A percentile compares a stretch with the other conserved stretches of the same genome.
phyloP scores from a whole-genome alignment of 2,797 vertebrate genomes.

The Sphenodon punctatus region DNA sequence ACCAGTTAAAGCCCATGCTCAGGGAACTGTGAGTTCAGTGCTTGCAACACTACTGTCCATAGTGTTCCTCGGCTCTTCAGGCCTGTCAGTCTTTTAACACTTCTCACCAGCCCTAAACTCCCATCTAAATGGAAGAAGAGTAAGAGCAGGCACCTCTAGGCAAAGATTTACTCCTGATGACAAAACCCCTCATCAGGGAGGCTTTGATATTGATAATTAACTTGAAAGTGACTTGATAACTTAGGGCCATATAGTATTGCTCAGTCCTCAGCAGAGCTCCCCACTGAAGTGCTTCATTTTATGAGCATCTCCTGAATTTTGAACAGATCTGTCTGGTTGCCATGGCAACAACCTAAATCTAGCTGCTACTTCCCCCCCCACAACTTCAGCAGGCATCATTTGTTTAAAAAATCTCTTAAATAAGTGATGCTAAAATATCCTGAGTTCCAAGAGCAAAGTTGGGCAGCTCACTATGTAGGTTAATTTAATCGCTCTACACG shows the following conservation, averaged over 20 bases:
- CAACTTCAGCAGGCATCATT: constrained; percentile 43
- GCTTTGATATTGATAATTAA: constrained; percentile 50
- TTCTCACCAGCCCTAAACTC: neutral
- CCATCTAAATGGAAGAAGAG: neutral
- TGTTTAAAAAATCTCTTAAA: constrained; percentile 50
- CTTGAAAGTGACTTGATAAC: constrained; percentile 53
- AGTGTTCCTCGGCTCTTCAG: neutral
- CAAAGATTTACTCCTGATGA: neutral
- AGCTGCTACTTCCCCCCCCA: constrained; percentile 41
- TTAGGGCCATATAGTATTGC: constrained; percentile 14
- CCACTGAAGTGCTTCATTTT: constrained; percentile 11
- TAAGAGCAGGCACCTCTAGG: neutral
- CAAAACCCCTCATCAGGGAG: constrained; percentile 18
- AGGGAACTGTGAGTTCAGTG: neutral
- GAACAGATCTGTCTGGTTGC: constrained; percentile 51
- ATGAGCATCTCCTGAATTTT: constrained; percentile 47
- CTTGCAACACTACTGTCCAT: neutral
- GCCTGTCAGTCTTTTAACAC: neutral
- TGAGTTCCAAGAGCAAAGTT: constrained; percentile 21
- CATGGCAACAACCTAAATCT: constrained; percentile 63
- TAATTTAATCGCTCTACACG: constrained; percentile 51
- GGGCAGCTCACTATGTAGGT: constrained; percentile 19
- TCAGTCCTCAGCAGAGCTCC: constrained; percentile 23
- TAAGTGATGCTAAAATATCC: constrained; percentile 56
- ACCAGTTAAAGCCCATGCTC: neutral